phyloP scores from a whole-genome alignment of 2,797 vertebrate genomes.

The Heterohyrax brucei region DNA sequence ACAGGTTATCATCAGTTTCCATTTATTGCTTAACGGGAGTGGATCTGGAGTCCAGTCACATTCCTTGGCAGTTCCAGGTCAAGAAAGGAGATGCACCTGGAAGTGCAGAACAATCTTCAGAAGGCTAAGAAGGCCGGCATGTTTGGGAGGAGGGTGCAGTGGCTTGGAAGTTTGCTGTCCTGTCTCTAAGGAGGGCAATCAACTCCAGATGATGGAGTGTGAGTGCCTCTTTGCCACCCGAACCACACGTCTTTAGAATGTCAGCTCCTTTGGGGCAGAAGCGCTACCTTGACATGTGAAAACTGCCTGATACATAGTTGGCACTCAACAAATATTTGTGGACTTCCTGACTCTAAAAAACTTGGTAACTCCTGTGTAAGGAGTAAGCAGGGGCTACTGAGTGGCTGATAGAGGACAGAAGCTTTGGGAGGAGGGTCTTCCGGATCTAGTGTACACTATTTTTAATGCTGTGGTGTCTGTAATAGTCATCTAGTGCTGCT shows the following conservation, averaged over 20 bases:
- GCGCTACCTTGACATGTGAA: not conserved
- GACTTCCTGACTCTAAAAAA: slow-evolving; percentile 10
- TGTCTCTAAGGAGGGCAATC: not conserved
- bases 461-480: slow-evolving; percentile 28
- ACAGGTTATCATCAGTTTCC: slow-evolving; percentile 58
- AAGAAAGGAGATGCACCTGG: not conserved
- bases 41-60: not conserved
- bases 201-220: not conserved
- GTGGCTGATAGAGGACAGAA: not conserved
- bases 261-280: not conserved
- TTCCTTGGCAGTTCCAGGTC: not conserved
- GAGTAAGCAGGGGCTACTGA: not conserved
- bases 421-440: not conserved
- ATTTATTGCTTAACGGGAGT: slow-evolving; percentile 44
- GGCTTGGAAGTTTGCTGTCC: not conserved
- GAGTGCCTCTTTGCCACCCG: not conserved
- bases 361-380: not conserved
- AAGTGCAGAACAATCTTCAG: not conserved
- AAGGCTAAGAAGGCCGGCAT: not conserved
- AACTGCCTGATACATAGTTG: not conserved
- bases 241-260: not conserved
- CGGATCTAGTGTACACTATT: not conserved
- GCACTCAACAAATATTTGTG: not conserved
- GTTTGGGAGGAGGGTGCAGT: not conserved
- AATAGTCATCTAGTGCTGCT: not conserved